Evolutionary conservation across 2,797 vertebrate species (phyloP).

Genomic region (Martes flavigula): DNA sequence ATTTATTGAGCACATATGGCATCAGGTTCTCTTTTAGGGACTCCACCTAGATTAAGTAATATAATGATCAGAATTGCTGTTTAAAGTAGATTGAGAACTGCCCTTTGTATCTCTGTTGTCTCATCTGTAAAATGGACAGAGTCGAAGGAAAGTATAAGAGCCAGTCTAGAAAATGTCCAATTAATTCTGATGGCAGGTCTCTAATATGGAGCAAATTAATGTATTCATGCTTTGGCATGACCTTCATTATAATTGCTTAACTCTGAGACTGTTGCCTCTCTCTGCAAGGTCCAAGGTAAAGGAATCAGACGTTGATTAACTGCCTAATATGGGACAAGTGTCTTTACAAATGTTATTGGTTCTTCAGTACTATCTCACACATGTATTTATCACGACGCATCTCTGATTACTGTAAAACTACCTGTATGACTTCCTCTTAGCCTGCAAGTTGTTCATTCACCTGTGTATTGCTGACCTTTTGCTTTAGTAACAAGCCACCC

Average conservation of each 20-base stretch:
- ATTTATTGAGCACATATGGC: background rate
- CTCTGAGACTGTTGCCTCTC: background rate
- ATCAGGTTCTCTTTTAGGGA: background rate
- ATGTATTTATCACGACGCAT: background rate
- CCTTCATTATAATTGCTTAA: conserved; percentile 4
- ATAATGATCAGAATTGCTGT: background rate
- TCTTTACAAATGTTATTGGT: background rate
- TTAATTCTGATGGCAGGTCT: conserved; percentile 16
- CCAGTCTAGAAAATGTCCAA: background rate
- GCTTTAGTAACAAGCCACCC: background rate
- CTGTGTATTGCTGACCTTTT: background rate
- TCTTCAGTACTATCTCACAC: background rate
- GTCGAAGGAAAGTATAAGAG: background rate
- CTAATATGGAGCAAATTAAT: background rate
- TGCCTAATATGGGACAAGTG: background rate
- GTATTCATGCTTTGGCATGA: background rate
- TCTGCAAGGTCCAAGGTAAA: background rate
- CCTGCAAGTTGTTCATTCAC: background rate
- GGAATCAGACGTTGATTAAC: background rate
- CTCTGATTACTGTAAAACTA: background rate
- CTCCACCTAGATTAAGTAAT: background rate
- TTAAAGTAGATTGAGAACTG: background rate
- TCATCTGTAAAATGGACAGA: too few species aligned
- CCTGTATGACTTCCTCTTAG: conserved; percentile 1
- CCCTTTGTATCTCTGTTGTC: background rate